Evolutionary conservation across 2,113 vertebrate species (phyloP), one percentile per base, ranked within the genome.

Genomic region (Prochilodus magdalenae): DNA sequence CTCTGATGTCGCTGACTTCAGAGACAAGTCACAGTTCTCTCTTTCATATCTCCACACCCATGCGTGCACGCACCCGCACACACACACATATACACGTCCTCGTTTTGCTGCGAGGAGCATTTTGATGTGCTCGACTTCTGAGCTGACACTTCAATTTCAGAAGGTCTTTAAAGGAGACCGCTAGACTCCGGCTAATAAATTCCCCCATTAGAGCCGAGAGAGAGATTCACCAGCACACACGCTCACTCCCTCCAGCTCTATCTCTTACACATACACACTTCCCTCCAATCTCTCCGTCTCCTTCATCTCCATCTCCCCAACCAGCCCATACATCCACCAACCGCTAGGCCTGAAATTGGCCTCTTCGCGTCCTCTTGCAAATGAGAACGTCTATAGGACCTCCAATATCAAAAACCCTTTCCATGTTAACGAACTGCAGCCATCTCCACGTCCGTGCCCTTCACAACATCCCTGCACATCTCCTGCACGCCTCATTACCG

Each of bases 101-200:
- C 71, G 13, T 79, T 79, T 85, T 66, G 82, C 85, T 87, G 65
- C 81, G 75, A 91, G 83, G 87, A 84, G 83, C 73, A 82, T 92
- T 81, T 91, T 92, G 85, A 89, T 90, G 88, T 87, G 84, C 83
- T 87, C 85, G 82, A 84, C 84, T 88, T 85, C 83, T 86, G 82
- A 74, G 73, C 84, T 79, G 87, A 90, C 89, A 88, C 83, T 88
- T 88, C 88, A 93, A 93, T 93, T 93, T 93, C 87, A 73, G 71
- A 80, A 76, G 88, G 87, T 87, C 80, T 90, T 91, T 87, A 80
- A 78, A 77, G 66, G 80, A 90, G 90, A 89, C 84, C 85, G 88
- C 83, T 89, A 92, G 91, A 87, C 89, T 87, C 89, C 86, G 84
- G 85, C 82, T 88, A 82, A 79, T 88, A 87, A 89, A 89, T 83